These are phyloP conservation scores for Carollia perspicillata DNA, from an alignment of 2,113 vertebrate species.

Conservation along the genomic window DNA sequence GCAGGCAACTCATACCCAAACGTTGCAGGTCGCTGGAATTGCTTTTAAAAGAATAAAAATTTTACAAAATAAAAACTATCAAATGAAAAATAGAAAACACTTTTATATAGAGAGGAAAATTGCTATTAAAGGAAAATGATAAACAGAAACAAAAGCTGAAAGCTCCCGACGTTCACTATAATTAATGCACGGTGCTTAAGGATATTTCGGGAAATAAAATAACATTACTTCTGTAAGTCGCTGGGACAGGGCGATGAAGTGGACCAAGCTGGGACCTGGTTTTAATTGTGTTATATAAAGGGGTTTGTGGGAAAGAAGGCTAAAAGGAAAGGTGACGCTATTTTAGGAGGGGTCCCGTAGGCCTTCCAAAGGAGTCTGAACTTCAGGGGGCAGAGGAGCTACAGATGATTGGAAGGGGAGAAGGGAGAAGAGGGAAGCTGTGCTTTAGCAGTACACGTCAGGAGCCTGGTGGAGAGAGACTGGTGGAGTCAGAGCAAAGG, in stretches of 20 bases:
- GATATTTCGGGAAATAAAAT: background rate
- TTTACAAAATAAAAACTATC: background rate
- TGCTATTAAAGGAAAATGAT: background rate
- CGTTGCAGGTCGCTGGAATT: background rate
- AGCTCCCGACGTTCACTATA: background rate
- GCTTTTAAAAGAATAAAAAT: background rate
- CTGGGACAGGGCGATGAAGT: background rate
- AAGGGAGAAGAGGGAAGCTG: background rate
- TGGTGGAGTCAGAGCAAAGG: background rate
- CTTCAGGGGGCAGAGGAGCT: background rate
- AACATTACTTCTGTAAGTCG: background rate
- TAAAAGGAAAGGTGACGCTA: background rate
- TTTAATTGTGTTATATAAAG: background rate
- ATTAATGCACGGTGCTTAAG: background rate
- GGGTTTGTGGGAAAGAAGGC: background rate
- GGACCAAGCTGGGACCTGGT: background rate
- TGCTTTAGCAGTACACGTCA: background rate
- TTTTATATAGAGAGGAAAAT: background rate
- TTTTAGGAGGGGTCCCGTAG: background rate
- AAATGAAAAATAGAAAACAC: background rate
- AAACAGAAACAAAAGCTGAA: constrained; percentile 9
- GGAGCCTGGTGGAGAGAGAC: background rate
- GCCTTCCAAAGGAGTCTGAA: background rate
- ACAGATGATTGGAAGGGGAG: background rate
- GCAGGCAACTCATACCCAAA: background rate